These are phyloP conservation scores for Ametastegia equiseti DNA, from an alignment of 2,888 invertebrate species.

Conservation along the genomic window DNA sequence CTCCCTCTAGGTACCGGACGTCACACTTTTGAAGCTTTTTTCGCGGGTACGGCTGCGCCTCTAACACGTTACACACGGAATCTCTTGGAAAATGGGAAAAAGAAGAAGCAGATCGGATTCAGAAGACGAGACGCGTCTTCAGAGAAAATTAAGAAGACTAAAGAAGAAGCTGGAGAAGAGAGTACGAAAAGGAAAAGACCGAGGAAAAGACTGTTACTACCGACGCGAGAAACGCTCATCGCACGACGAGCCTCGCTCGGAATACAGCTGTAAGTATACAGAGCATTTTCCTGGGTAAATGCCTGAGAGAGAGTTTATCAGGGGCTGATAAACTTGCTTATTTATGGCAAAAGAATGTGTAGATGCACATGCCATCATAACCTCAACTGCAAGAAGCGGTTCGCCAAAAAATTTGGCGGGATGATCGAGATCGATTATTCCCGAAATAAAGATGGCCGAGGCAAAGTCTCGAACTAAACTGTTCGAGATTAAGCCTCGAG, in stretches of 20 bases:
- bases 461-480: too few species aligned
- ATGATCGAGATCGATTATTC: too few species aligned
- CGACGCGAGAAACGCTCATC: background rate
- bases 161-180: conserved; percentile 7
- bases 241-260: conserved; percentile 11
- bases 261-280: conserved; percentile 15
- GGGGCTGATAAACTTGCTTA: conserved; percentile 3
- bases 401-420: background rate
- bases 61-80: background rate
- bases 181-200: background rate
- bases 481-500: too few species aligned
- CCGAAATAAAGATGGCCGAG: too few species aligned
- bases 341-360: background rate
- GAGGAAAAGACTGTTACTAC: too few species aligned
- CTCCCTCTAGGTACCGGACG: background rate
- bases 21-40: conserved; percentile 7
- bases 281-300: background rate
- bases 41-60: conserved; percentile 10
- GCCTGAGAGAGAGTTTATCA: background rate
- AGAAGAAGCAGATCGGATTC: conserved; percentile 1
- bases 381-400: background rate
- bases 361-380: conserved; percentile 12
- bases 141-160: background rate
- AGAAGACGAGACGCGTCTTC: conserved; percentile 14
- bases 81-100: conserved; percentile 15